phyloP scores from a whole-genome alignment of 2,113 vertebrate genomes.

The Smithornis capensis region DNA sequence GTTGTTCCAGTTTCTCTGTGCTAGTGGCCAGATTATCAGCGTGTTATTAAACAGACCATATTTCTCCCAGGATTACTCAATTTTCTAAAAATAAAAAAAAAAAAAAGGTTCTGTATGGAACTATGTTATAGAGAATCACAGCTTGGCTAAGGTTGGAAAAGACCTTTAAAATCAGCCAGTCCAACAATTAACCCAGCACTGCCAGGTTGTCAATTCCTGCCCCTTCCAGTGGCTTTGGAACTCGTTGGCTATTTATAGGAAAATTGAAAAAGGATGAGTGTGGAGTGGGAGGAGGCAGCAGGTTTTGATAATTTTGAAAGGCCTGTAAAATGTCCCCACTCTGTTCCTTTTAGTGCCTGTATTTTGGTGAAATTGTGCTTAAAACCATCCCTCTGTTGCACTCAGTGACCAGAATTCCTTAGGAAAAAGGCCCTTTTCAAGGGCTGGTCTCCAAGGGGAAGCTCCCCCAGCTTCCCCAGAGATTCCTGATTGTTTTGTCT shows the following conservation, averaged over 20 bases:
- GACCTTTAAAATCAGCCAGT: neutral
- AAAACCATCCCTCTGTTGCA: no score
- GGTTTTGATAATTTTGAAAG: no score
- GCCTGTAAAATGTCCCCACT: no score
- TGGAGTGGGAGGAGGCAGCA: neutral
- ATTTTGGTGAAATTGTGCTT: no score
- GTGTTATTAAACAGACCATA: neutral
- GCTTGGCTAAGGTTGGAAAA: neutral
- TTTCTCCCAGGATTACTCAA: neutral
- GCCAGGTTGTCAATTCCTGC: neutral
- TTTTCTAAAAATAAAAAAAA: neutral
- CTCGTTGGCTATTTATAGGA: rapidly evolving
- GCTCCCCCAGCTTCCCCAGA: neutral
- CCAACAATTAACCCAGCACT: neutral
- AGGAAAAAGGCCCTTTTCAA: neutral
- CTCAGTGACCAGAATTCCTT: neutral
- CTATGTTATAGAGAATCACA: neutral
- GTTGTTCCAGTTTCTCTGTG: neutral
- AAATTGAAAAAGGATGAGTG: neutral
- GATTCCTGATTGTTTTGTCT: neutral
- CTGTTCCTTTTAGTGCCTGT: no score
- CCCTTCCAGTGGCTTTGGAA: neutral
- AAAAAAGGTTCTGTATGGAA: rapidly evolving
- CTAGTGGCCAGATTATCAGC: neutral
- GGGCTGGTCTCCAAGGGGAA: neutral